Evolutionary conservation across 2,888 invertebrate genomes (phyloP).

Genomic region (Eilema sororculum): DNA sequence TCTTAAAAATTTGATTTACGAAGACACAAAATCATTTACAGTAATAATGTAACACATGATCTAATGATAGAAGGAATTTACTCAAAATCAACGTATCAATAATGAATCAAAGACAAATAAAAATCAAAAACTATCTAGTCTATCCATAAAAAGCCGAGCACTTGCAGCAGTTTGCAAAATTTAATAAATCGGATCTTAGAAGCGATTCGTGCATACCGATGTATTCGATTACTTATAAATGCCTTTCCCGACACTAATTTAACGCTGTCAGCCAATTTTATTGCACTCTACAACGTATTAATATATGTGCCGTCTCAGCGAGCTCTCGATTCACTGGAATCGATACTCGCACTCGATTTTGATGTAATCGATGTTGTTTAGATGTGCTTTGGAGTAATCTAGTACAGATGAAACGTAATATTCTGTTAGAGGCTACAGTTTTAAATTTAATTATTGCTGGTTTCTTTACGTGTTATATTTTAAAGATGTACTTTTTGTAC

Average conservation of each 20-base stretch:
- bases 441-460: conserved; percentile 18
- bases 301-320: conserved; percentile 65
- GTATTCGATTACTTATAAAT: conserved; percentile 85
- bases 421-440: conserved; percentile 20
- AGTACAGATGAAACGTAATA: conserved; percentile 32
- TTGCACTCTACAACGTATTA: conserved; percentile 67
- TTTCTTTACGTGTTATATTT: conserved; percentile 41
- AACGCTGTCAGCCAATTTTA: conserved; percentile 77
- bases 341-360: conserved; percentile 67
- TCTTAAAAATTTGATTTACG: background rate
- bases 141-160: conserved; percentile 50
- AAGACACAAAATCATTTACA: background rate
- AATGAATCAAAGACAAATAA: conserved; percentile 20
- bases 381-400: conserved; percentile 46
- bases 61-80: background rate
- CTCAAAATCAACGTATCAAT: background rate
- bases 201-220: conserved; percentile 74
- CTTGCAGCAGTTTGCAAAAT: conserved; percentile 58
- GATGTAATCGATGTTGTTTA: conserved; percentile 63
- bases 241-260: conserved; percentile 79
- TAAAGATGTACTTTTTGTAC: background rate
- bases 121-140: conserved; percentile 36
- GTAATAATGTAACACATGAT: background rate
- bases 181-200: conserved; percentile 69
- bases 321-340: conserved; percentile 67